These are phyloP conservation scores for Sinocyclocheilus anophthalmus DNA, from an alignment of 2,113 vertebrate genomes.

Conservation along the genomic window DNA sequence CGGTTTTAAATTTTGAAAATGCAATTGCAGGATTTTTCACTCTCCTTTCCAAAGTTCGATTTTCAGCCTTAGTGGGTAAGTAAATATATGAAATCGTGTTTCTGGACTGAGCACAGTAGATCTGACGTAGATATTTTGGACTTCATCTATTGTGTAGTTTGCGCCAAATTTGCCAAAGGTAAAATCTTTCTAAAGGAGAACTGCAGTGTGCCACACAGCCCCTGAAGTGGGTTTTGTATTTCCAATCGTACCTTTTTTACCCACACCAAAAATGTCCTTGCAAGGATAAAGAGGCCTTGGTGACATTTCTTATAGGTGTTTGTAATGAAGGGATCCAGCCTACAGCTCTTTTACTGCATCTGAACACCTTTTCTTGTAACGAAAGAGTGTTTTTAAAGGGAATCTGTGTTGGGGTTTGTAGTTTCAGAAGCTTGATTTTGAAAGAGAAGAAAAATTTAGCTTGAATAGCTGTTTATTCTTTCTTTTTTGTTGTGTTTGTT, in stretches of 20 bases:
- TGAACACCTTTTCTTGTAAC: constrained; percentile 29
- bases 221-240: constrained; percentile 52
- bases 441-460: constrained; percentile 15
- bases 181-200: constrained; percentile 29
- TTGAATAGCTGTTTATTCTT: constrained; percentile 28
- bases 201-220: constrained; percentile 38
- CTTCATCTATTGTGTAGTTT: constrained; percentile 37
- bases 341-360: constrained; percentile 36
- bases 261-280: constrained; percentile 44
- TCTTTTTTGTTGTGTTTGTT: not conserved
- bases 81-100: constrained; percentile 1
- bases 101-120: constrained; percentile 35
- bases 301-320: constrained; percentile 53
- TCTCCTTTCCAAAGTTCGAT: constrained; percentile 44
- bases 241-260: constrained; percentile 47
- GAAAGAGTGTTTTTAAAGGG: constrained; percentile 29
- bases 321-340: constrained; percentile 46
- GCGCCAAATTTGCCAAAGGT: constrained; percentile 53
- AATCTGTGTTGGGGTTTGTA: constrained; percentile 35
- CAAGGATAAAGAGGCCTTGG: constrained; percentile 36
- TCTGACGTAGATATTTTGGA: constrained; percentile 17
- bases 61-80: constrained; percentile 19
- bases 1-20: constrained; percentile 1
- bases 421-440: constrained; percentile 26
- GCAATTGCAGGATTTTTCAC: constrained; percentile 24